Base-by-base conservation (phyloP, 2,888 invertebrate species). In the Pseudanteris insignis region DNA sequence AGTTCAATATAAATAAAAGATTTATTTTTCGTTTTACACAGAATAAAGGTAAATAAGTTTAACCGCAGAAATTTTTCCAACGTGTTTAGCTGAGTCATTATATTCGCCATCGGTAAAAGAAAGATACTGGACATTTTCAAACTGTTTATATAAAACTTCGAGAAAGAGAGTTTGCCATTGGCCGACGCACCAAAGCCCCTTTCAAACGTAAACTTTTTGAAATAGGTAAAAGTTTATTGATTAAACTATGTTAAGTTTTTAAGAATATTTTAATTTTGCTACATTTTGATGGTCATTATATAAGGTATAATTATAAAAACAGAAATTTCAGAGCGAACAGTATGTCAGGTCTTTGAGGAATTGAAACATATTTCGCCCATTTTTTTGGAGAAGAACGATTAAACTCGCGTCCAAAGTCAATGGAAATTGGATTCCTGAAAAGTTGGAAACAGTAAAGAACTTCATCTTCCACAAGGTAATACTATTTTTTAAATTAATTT, bases 1-100 rank as follows among this genome's bases (percentile, higher is more conserved):
- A n/a, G n/a, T n/a, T n/a, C n/a, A n/a, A n/a, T n/a, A n/a, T n/a
- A 21, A 21, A 21, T 21, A 21, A 21, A 5, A 21, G 3, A 21
- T 21, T 21, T 21, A 7, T 21, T 7, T 21, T 21, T 21, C 4
- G 7, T 21, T 21, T 7, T 7, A 21, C 3, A 21, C 21, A 21
- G 21, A 21, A 21, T 21, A 21, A 5, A 3, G 7, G 3, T 7
- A 7, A 5, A 3, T 21, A 3, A 7, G 3, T 0, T 10, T 34
- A 10, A 21, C 7, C 11, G 21, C 21, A 21, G 33, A 33, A n/a
- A 14, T 33, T 2, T 33, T 33, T n/a, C 33, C 33, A 5, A 33
- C 15, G 13, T 4, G 5, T 33, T 33, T 33, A 33, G 2, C 33
- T 2, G 14, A 33, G n/a, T 14, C 15, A 13, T 33, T n/a, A n/a